phyloP scores from a whole-genome alignment of 2,113 vertebrate genomes.

The Pygoscelis antarcticus region DNA sequence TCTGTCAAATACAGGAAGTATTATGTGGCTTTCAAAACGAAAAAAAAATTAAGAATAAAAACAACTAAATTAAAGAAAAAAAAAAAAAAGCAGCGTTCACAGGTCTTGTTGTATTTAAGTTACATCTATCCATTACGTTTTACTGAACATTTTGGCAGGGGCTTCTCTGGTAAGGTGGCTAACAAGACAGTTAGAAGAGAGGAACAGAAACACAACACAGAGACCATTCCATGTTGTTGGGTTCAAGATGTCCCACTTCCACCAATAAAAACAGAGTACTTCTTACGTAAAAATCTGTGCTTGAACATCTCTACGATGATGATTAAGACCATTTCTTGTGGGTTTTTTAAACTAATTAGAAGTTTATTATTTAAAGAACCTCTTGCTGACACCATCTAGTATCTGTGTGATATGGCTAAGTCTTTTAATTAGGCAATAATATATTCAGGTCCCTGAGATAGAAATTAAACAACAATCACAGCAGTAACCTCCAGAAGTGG shows the following conservation, averaged over 20 bases:
- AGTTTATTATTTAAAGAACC: neutral
- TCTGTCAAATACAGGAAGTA: neutral
- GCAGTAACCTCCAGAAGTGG: neutral
- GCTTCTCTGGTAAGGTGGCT: neutral
- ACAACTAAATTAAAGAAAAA: neutral
- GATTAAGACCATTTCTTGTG: neutral
- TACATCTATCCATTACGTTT: neutral
- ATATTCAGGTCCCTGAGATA: neutral
- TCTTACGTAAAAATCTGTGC: neutral
- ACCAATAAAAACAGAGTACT: rapidly evolving
- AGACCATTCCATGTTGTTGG: neutral
- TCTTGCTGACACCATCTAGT: neutral
- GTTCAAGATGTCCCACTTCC: neutral
- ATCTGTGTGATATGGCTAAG: neutral
- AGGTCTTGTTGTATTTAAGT: neutral
- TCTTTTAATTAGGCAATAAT: neutral
- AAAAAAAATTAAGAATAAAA: neutral
- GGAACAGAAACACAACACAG: neutral
- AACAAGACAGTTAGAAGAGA: neutral
- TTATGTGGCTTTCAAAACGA: neutral
- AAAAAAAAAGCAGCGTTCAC: rapidly evolving
- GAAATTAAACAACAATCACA: neutral
- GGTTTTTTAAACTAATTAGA: neutral
- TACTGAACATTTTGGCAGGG: neutral
- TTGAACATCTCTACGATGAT: neutral